Percentiles rank a stretch among this genome's conserved stretches.
Conservation (phyloP, 2,888 invertebrate species). For the Cephus sareptanus region DNA sequence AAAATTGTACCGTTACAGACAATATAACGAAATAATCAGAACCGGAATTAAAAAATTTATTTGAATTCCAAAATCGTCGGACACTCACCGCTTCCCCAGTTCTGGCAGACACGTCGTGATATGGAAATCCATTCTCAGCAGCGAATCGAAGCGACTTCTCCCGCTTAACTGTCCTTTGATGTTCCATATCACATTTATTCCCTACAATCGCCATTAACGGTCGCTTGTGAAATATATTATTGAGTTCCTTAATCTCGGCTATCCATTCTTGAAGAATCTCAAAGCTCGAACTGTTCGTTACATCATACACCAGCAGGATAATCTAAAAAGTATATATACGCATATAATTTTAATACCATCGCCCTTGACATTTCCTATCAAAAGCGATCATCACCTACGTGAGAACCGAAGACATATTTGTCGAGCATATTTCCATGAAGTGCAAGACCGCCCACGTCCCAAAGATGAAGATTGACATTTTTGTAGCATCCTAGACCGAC, state of each 20-base stretch:
- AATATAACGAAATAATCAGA: slow-evolving; percentile 12
- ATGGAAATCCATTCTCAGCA: slow-evolving; percentile 72
- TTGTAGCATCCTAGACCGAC: slow-evolving; percentile 69
- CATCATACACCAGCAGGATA: slow-evolving; percentile 84
- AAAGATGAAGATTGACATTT: slow-evolving; percentile 79
- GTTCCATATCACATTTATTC: slow-evolving; percentile 81
- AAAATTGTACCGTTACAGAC: slow-evolving; percentile 1
- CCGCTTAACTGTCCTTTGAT: slow-evolving; percentile 75
- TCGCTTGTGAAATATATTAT: slow-evolving; percentile 65
- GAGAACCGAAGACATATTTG: slow-evolving; percentile 77
- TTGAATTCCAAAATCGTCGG: background rate
- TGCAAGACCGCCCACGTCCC: slow-evolving; percentile 87
- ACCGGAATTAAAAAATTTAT: background rate
- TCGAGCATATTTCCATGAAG: slow-evolving; percentile 82
- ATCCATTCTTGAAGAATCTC: slow-evolving; percentile 82
- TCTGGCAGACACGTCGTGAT: slow-evolving; percentile 76
- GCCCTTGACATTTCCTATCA: background rate
- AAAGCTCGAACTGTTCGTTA: slow-evolving; percentile 84
- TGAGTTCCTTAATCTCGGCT: slow-evolving; percentile 67
- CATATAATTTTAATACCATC: background rate
- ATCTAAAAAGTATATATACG: slow-evolving; percentile 68
- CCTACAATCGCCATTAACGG: slow-evolving; percentile 75
- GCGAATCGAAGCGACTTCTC: slow-evolving; percentile 75
- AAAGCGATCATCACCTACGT: slow-evolving; percentile 68
- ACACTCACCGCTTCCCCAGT: slow-evolving; percentile 77